Evolutionary conservation across 2,113 vertebrate species (phyloP).

Genomic region (Tetrao urogallus): DNA sequence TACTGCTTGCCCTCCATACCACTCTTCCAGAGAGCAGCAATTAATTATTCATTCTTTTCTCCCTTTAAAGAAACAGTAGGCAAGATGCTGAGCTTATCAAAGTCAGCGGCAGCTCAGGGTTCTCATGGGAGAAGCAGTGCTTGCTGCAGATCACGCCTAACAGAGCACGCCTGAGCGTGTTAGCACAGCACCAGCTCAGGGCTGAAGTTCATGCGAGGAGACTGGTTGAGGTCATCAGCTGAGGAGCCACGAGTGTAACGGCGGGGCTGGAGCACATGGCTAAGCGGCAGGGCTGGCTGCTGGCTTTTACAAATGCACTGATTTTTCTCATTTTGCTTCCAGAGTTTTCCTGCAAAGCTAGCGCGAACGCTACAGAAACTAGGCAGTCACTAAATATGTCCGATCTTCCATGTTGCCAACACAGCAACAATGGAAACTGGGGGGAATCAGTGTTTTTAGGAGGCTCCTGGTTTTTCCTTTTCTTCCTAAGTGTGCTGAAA

Average conservation of each 20-base stretch:
- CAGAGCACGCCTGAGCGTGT: not conserved
- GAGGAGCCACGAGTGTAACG: not conserved
- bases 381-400: not conserved
- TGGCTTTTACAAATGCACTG: not conserved
- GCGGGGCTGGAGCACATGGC: not conserved
- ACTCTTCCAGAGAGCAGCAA: not conserved
- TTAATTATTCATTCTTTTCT: not conserved
- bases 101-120: not conserved
- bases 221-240: not conserved
- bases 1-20: not conserved
- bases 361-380: not conserved
- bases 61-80: conserved; percentile 17
- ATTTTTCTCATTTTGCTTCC: not conserved
- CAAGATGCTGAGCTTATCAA: not conserved
- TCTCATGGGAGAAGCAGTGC: not conserved
- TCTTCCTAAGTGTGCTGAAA: not conserved
- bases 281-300: not conserved
- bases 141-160: not conserved
- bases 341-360: not conserved
- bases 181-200: not conserved
- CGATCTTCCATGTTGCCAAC: not conserved
- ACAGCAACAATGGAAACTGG: not conserved
- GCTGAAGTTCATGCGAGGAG: conserved; percentile 40
- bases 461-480: not conserved
- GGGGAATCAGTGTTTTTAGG: not conserved